These are phyloP conservation scores for Bagarius yarrelli DNA, from an alignment of 2,113 vertebrate genomes.

Conservation along the genomic window DNA sequence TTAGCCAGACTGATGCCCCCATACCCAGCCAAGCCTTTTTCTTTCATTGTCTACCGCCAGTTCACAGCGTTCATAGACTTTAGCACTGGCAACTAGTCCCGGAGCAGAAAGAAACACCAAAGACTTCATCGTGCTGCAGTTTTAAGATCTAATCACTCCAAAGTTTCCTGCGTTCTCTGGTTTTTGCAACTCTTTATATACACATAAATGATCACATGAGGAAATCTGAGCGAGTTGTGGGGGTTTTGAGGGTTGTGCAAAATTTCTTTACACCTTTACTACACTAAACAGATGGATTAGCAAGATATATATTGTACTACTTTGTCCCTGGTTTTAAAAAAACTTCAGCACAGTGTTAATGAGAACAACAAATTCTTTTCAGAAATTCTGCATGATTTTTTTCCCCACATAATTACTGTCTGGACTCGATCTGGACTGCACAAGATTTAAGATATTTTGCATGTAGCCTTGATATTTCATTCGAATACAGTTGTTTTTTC, in stretches of 20 bases:
- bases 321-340: too few relatives aligned
- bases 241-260: neutral
- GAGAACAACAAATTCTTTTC: too few relatives aligned
- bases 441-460: too few relatives aligned
- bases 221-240: too few relatives aligned
- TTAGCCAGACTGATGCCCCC: conserved; percentile 62
- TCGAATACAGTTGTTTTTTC: too few relatives aligned
- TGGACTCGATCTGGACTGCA: too few relatives aligned
- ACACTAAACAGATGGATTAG: too few relatives aligned
- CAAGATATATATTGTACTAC: too few relatives aligned
- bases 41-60: conserved; percentile 59
- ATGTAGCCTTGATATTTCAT: too few relatives aligned
- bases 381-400: too few relatives aligned
- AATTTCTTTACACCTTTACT: neutral
- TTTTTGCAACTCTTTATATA: neutral
- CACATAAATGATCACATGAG: neutral
- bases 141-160: neutral
- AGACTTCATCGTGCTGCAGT: conserved; percentile 42
- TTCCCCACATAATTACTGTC: too few relatives aligned
- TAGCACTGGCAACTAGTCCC: conserved; percentile 52
- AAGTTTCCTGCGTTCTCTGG: neutral
- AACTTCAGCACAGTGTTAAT: too few relatives aligned
- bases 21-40: conserved; percentile 58
- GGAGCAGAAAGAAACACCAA: conserved; percentile 54
- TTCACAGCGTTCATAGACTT: conserved; percentile 57